Evolutionary conservation across 2,113 vertebrate genomes (phyloP), one percentile per base, ranked within the genome.

Genomic region (Ophiodon elongatus): DNA sequence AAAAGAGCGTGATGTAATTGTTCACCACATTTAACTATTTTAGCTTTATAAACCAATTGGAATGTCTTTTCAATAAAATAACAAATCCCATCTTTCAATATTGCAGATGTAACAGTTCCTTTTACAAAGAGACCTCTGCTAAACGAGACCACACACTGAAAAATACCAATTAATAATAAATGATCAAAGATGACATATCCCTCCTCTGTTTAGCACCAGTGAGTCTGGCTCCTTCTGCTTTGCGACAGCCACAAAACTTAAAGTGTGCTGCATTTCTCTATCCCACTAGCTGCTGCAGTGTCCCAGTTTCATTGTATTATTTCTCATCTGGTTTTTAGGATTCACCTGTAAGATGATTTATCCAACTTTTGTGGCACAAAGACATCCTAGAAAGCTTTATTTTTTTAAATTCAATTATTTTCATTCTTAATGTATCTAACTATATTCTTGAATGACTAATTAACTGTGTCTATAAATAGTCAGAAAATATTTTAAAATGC

Each of bases 1-100:
- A 87, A 85, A 87, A 83, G 6, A 21, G 62, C 45, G 73, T 91
- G 82, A 86, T 65, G 86, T 88, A 84, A 90, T 39, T 66, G 23
- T 76, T 84, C 47, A 73, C 88, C 81, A 80, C 83, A 85, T 81
- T 80, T 81, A 50, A 85, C 76, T 64, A 43, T 52, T 79, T 80
- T 52, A 86, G 41, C 52, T 76, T 73, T 71, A 79, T 73, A 82
- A 84, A 86, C 23, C 66, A 57, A 82, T 69, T 78, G 60, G 65
- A 87, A 91, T n/a, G 66, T 33, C 27, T 72, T 50, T 82, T 75
- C 31, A 86, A 15, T 70, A 81, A 84, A 91, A 76, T 54, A 78
- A 84, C 77, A 85, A 84, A 81, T 88, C 37, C 47, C 29, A 47
- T 84, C 72, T 72, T 65, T 57, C 33, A 63, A 86, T 67, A 73